Evolutionary conservation across 2,797 vertebrate genomes (phyloP).

Genomic region (Pachyuromys duprasi): DNA sequence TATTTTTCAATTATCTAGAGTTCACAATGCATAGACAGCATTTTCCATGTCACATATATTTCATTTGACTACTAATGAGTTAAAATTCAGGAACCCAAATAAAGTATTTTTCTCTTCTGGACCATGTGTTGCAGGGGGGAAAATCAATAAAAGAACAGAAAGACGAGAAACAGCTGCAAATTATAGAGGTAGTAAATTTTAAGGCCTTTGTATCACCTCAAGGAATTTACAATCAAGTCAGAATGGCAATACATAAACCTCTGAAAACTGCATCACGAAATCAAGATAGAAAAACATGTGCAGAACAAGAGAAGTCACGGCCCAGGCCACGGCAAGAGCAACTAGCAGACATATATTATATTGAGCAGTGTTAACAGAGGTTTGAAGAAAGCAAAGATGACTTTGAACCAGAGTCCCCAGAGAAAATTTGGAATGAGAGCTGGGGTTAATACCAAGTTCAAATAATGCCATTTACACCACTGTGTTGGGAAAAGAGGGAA

Average conservation of each 20-base stretch:
- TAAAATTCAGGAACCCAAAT: neutral
- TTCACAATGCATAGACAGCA: neutral
- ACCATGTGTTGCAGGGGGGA: neutral
- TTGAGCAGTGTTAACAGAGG: neutral
- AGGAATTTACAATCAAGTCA: slow-evolving; percentile 53
- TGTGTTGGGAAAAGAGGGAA: too few relatives aligned
- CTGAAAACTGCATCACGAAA: slow-evolving; percentile 60
- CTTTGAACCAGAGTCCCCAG: neutral
- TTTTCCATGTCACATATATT: neutral
- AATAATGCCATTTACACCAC: neutral
- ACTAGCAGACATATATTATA: neutral
- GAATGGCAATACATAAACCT: slow-evolving; percentile 40
- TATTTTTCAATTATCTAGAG: neutral
- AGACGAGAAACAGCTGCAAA: neutral
- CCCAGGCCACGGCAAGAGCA: neutral
- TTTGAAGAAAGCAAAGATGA: neutral
- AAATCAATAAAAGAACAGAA: neutral
- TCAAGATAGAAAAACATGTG: slow-evolving; percentile 58
- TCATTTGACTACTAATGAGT: neutral
- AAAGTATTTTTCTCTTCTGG: neutral
- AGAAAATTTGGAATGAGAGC: neutral
- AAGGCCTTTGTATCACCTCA: slow-evolving; percentile 1
- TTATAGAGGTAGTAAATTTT: slow-evolving; percentile 2
- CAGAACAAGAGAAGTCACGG: slow-evolving; percentile 11
- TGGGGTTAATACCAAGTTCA: neutral